Evolutionary conservation across 2,797 vertebrate genomes (phyloP), one percentile per base, ranked within the genome.

Genomic region (Melanotaenia boesemani): DNA sequence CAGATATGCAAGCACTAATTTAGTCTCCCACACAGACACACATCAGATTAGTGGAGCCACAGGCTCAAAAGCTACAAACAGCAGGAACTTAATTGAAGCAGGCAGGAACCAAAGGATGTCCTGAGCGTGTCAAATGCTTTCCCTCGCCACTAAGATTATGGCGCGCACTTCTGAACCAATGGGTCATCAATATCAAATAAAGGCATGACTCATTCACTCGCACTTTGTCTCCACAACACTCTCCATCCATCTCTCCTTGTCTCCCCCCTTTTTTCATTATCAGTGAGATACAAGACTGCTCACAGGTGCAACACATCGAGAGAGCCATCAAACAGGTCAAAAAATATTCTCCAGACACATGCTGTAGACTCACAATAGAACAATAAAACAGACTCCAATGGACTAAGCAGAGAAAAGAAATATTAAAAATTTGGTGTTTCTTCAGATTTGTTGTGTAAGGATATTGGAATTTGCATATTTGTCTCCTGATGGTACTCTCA

Each of bases 61-160:
- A 85, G 70, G 90, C 88, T 82, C 70, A 84, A 88, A 83, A 89
- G 77, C 84, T 87, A 92, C 91, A 85, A 88, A 84, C 93, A 94
- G 93, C 92, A 84, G 90, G 94, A 79, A 86, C 76, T 84, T 95
- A 94, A 95, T 94, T 93, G 92, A 88, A 90, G 89, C 87, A 91
- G 87, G 89, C 91, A 88, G 91, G 89, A 84, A 87, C 72, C 80
- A 86, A 84, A 90, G 86, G 63, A 82, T 82, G 69, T 86, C 85
- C 82, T 74, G 82, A 83, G 88, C 56, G 73, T 85, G 82, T 90
- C 80, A 83, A 89, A 88, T 79, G 75, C 80, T 80, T 70, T 63
- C 82, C 70, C 59, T 81, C 28, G 32, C 76, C 79, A 65, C 80
- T 65, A 80, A 88, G 81, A 76, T 61, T 67, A 79, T 61, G 64